Evolutionary conservation across 2,113 vertebrate species (phyloP).

Genomic region (Paramormyrops kingsleyae): DNA sequence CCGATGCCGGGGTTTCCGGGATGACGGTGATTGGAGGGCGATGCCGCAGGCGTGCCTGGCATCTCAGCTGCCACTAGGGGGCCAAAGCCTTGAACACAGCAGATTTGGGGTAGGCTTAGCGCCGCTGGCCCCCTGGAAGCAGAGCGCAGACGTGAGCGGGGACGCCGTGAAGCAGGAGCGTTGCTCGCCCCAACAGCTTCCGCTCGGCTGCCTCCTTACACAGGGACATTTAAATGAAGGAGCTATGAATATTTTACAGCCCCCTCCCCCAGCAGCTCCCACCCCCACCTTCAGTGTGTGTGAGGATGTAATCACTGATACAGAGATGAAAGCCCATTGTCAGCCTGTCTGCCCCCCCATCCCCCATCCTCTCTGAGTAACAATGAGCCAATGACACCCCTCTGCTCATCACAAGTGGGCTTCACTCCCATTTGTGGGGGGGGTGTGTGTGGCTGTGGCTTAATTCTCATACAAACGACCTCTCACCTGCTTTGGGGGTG

Average conservation of each 20-base stretch:
- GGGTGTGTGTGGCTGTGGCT: background rate
- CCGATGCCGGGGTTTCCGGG: background rate
- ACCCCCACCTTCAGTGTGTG: conserved; percentile 21
- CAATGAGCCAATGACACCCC: conserved; percentile 50
- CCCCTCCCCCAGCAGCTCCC: conserved; percentile 41
- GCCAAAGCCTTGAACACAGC: background rate
- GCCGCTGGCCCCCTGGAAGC: background rate
- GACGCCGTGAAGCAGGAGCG: conserved; percentile 57
- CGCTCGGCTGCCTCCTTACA: conserved; percentile 48
- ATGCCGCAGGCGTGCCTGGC: background rate
- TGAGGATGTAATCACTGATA: conserved; percentile 52
- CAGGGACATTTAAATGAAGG: conserved; percentile 64
- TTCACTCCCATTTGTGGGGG: conserved; percentile 36
- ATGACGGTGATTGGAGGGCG: background rate
- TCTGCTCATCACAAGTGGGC: conserved; percentile 51
- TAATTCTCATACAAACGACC: background rate
- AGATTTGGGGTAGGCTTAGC: background rate
- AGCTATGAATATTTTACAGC: conserved; percentile 65
- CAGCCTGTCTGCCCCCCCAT: conserved; percentile 40
- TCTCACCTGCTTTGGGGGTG: background rate
- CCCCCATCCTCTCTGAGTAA: conserved; percentile 44
- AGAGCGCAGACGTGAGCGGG: conserved; percentile 53
- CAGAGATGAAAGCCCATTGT: conserved; percentile 50
- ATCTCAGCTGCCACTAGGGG: background rate
- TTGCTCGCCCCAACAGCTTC: conserved; percentile 57